Conservation (phyloP, 2,888 invertebrate genomes). For the Dicranocentrus wangi region DNA sequence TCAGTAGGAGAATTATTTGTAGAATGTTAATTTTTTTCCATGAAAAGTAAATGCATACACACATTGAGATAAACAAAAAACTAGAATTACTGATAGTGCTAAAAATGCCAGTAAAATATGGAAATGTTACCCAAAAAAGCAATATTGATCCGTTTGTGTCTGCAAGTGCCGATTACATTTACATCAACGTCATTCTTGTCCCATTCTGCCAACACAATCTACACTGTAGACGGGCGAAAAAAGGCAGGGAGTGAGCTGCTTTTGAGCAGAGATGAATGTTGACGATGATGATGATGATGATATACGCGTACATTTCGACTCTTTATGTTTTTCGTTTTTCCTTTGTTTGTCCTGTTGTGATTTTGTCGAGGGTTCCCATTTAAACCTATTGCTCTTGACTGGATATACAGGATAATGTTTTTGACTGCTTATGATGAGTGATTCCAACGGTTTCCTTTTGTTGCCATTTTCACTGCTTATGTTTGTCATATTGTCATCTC, state of each 20-base stretch:
- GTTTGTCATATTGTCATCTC: constrained; percentile 55
- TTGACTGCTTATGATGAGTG: constrained; percentile 31
- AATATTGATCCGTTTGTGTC: background rate
- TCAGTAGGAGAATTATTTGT: no score
- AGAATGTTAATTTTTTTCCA: no score
- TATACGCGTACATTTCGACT: constrained; percentile 20
- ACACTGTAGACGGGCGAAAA: background rate
- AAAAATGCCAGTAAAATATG: background rate
- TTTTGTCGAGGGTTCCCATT: constrained; percentile 3
- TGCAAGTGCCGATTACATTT: constrained; percentile 19
- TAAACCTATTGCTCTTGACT: constrained; percentile 14
- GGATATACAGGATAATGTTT: background rate
- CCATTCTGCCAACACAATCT: background rate
- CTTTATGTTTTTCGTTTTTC: constrained; percentile 14
- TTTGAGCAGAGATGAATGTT: background rate
- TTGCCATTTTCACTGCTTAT: constrained; percentile 51
- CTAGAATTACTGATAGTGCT: background rate
- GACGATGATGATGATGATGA: background rate
- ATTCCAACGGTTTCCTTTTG: constrained; percentile 35
- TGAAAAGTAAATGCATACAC: no score
- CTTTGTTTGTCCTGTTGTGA: constrained; percentile 47
- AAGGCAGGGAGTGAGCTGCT: background rate
- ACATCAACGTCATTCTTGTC: background rate
- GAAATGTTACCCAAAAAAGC: background rate
- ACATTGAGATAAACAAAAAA: no score